Base-by-base conservation (phyloP, 2,797 vertebrate species). In the Malurus leucopterus region DNA sequence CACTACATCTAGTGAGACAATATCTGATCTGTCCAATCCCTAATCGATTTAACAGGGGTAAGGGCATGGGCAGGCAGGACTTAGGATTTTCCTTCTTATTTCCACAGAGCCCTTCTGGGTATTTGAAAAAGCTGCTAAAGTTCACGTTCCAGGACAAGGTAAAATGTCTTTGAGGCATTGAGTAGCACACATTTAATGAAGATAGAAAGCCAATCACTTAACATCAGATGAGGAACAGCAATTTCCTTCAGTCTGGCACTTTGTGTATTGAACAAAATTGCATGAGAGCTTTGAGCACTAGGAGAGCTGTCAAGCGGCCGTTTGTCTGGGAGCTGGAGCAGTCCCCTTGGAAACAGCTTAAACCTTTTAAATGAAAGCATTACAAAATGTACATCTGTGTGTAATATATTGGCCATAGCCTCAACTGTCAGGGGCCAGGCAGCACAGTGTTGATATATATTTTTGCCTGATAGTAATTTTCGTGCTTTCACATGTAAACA, bases 141-240 rank as follows among this genome's bases (percentile, higher is more conserved):
- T 95, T 95, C 88, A 76, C 41, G 15, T 92, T 95, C 87, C 89
- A 91, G 88, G 94, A 95, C 92, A 92, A 95, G 88, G 85, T 86
- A 94, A 95, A 93, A 93, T 82, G 93, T 95, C 94, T 96, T 91
- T 87, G 72, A 94, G 93, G 84, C 92, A 90, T 93, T 20, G 84
- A 92, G 80, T 79, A 95, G 90, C 94, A 87, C 82, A 89, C 91
- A 84, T 93, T 95, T 96, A 96, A 96, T 95, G 93, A 95, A 93
- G 93, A 93, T 86, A 94, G 93, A 96, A 95, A 95, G 94, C 94
- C 93, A 95, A 95, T 96, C 96, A 94, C 93, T 96, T 95, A 96
- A 92, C 95, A 91, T 95, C 86, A 92, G 92, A 93, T 88, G 87
- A 93, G 93, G 91, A 92, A 94, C 90, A 84, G 95, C 91, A 91